These are phyloP conservation scores for western clawed frog (Xenopus tropicalis) DNA, from an alignment of 2,113 vertebrate species.

Conservation along the genomic window UCB_Xtro_10.0 CM004446.2:95345501-95346000, in stretches of 20 bases:
- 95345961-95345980: conserved; percentile 72
- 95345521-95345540: not conserved
- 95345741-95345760: conserved; percentile 66
- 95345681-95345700: conserved; percentile 54
- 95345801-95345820: conserved; percentile 31
- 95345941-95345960: conserved; percentile 82
- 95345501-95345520: no score
- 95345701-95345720: conserved; percentile 61
- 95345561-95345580: not conserved
- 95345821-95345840: conserved; percentile 63
- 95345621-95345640: not conserved
- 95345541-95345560: not conserved
- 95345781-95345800: conserved; percentile 61
- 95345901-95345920: conserved; percentile 78
- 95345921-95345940: conserved; percentile 74
- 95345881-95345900: conserved; percentile 79
- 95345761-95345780: conserved; percentile 62
- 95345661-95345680: conserved; percentile 39
- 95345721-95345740: conserved; percentile 64
- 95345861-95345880: conserved; percentile 71
- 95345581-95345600: not conserved
- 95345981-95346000: conserved; percentile 71
- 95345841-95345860: conserved; percentile 70
- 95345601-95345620: not conserved
- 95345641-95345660: not conserved